phyloP scores from a whole-genome alignment of 2,797 vertebrate genomes.

The Myioborus melanocephalus region DNA sequence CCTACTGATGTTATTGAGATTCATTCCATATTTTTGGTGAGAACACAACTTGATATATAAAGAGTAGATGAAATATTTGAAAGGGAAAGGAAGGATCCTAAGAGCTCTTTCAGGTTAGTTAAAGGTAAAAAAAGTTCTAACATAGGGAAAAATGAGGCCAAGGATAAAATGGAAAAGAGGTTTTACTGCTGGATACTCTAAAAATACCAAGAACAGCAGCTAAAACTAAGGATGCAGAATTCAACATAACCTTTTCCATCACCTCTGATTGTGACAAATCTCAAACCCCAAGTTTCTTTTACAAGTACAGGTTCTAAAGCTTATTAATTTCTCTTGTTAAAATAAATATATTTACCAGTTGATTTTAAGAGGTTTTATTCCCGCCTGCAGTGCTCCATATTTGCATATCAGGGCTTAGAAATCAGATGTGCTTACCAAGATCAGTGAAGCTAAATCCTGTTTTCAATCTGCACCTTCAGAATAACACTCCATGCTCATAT shows the following conservation, averaged over 20 bases:
- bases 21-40: not conserved
- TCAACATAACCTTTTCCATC: not conserved
- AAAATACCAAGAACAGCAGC: not conserved
- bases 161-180: not conserved
- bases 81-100: not conserved
- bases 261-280: not conserved
- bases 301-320: not conserved
- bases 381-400: not conserved
- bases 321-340: not conserved
- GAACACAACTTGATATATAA: not conserved
- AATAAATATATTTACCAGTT: not conserved
- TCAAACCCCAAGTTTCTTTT: not conserved
- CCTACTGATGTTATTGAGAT: not conserved
- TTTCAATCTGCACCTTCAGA: not conserved
- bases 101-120: not conserved
- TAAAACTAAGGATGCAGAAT: not conserved
- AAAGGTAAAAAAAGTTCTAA: not conserved
- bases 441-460: not conserved
- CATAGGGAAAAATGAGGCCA: not conserved
- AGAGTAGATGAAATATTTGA: not conserved
- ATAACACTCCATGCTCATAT: not conserved
- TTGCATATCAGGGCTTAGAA: not conserved
- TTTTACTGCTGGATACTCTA: not conserved
- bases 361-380: not conserved
- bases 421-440: not conserved